These are phyloP conservation scores for Coptodon bakossiorum DNA, from an alignment of 2,113 vertebrate genomes.

Conservation along the genomic window DNA sequence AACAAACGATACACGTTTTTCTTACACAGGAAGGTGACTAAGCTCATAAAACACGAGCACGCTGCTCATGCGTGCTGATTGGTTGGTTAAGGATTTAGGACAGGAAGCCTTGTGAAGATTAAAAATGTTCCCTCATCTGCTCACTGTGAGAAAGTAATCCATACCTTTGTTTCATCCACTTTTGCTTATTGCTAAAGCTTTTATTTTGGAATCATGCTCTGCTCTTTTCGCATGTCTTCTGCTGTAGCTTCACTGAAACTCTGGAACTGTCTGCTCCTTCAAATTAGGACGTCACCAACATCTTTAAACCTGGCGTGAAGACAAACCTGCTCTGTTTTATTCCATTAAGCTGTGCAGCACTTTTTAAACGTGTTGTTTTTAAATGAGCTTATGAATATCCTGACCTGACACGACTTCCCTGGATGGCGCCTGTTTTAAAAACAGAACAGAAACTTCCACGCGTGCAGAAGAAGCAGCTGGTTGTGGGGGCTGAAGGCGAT, in stretches of 20 bases:
- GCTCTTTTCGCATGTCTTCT: no score
- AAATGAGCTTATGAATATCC: accelerated
- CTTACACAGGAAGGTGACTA: neutral
- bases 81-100: neutral
- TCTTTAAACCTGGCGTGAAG: neutral
- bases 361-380: neutral
- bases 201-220: neutral
- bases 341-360: neutral
- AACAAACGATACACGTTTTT: neutral
- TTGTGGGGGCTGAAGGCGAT: neutral
- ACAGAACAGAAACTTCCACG: neutral
- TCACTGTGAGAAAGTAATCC: accelerated
- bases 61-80: neutral
- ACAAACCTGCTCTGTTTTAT: neutral
- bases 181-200: neutral
- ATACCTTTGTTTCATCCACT: neutral
- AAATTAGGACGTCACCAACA: neutral
- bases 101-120: neutral
- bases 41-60: neutral
- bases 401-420: neutral
- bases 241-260: neutral
- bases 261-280: neutral
- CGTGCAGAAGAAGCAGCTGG: neutral
- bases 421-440: neutral
- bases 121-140: neutral